Conservation (phyloP, 2,888 invertebrate genomes). For the Blera fallax region DNA sequence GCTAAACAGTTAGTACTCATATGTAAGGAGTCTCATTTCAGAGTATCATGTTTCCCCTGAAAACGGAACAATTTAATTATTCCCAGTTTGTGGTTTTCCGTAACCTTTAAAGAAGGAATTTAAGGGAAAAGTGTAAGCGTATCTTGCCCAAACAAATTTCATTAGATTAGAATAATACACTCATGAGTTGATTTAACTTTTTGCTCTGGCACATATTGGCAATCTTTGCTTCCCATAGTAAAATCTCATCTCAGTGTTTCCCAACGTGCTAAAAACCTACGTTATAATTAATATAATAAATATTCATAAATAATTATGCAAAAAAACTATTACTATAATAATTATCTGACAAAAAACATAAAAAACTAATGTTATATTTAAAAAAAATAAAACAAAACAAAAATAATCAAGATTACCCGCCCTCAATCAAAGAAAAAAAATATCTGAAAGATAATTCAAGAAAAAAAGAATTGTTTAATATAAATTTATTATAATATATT, state of each 20-base stretch:
- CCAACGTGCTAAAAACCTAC: conserved; percentile 8
- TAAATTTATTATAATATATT: conserved; percentile 59
- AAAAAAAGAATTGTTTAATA: conserved; percentile 45
- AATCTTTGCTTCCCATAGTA: background rate
- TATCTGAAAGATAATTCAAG: conserved; percentile 53
- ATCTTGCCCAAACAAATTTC: too few species aligned
- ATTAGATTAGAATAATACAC: too few species aligned
- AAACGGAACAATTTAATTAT: too few species aligned
- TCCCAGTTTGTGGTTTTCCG: too few species aligned
- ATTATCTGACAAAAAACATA: conserved; percentile 32
- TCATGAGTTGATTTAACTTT: too few species aligned
- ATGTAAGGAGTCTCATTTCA: too few species aligned
- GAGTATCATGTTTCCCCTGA: too few species aligned
- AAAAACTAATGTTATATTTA: conserved; percentile 36
- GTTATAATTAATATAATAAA: conserved; percentile 34
- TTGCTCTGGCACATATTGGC: background rate
- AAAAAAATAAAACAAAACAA: conserved; percentile 24
- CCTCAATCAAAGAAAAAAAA: conserved; percentile 53
- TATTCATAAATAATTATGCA: conserved; percentile 37
- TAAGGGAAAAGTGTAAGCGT: too few species aligned
- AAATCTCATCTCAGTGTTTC: background rate
- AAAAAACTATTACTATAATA: conserved; percentile 48
- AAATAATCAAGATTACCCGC: conserved; percentile 59
- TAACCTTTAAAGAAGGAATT: too few species aligned
- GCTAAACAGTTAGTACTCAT: too few species aligned